A percentile compares a stretch with the other conserved stretches of the same genome.
Conservation (phyloP, 2,797 vertebrate species). For the Balearica regulorum region DNA sequence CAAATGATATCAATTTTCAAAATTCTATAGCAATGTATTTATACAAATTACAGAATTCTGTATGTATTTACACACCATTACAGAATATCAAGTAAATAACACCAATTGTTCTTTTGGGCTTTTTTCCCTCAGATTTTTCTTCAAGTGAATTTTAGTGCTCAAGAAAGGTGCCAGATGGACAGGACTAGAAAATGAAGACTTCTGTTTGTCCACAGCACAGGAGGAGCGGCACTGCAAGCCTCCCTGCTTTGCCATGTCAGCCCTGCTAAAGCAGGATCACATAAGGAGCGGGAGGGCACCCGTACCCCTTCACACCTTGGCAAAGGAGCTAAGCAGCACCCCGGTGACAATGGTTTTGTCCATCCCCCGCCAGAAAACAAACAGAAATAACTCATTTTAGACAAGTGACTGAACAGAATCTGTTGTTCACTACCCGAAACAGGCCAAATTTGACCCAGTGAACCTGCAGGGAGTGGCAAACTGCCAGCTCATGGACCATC, state of each 20-base stretch:
- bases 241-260: background rate
- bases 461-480: background rate
- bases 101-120: background rate
- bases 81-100: conserved; percentile 67
- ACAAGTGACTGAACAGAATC: background rate
- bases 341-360: background rate
- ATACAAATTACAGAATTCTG: conserved; percentile 73
- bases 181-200: conserved; percentile 34
- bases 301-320: background rate
- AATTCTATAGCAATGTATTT: conserved; percentile 76
- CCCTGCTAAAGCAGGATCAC: conserved; percentile 14
- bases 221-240: background rate
- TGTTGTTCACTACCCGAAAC: background rate
- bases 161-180: conserved; percentile 50
- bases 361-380: background rate
- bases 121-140: conserved; percentile 15
- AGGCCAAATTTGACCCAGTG: conserved; percentile 17
- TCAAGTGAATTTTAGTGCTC: conserved; percentile 26
- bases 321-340: conserved; percentile 10
- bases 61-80: conserved; percentile 73
- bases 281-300: background rate
- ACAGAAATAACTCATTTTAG: conserved; percentile 33
- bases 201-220: conserved; percentile 12
- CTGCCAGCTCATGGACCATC: conserved; percentile 29
- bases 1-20: conserved; percentile 72